A percentile compares a stretch with the other conserved stretches of the same genome.
These are phyloP conservation scores for Carassius gibelio DNA, from an alignment of 2,113 vertebrate species.

Conservation along the genomic window DNA sequence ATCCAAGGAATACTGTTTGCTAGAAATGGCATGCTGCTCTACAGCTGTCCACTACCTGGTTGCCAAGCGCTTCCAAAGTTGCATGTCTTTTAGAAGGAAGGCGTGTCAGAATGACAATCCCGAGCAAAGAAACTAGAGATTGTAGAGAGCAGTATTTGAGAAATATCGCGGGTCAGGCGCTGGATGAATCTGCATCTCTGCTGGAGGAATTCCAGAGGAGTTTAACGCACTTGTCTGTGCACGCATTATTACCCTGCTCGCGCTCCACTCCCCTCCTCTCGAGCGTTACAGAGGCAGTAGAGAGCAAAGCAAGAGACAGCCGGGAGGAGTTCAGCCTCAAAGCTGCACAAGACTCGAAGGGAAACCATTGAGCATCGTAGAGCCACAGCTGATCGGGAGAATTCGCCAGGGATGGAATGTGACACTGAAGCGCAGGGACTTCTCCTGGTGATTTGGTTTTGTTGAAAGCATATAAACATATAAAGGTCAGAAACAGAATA, in stretches of 20 bases:
- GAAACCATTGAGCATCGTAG: neutral
- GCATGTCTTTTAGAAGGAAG: slow-evolving; percentile 24
- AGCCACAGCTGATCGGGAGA: neutral
- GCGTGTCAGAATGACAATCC: neutral
- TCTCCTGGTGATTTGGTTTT: neutral
- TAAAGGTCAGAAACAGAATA: too few relatives aligned
- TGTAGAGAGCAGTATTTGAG: neutral
- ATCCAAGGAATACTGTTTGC: slow-evolving; percentile 57
- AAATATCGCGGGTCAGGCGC: neutral
- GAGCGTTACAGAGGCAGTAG: slow-evolving; percentile 24
- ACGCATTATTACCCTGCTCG: neutral
- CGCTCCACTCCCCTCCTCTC: slow-evolving; percentile 4
- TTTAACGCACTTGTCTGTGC: slow-evolving; percentile 32
- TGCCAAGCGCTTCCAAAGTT: slow-evolving; percentile 49
- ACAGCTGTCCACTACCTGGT: slow-evolving; percentile 44
- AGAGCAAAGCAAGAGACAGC: slow-evolving; percentile 25
- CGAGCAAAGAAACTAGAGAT: neutral
- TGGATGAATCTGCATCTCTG: neutral
- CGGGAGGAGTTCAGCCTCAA: slow-evolving; percentile 27
- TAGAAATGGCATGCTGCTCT: slow-evolving; percentile 52
- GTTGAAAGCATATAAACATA: neutral
- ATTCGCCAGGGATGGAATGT: neutral
- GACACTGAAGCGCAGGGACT: neutral
- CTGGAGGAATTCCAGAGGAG: slow-evolving; percentile 9
- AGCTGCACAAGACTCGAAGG: neutral